These are phyloP conservation scores for Drosophila kepulauana DNA, from an alignment of 1,140 invertebrate species.

Conservation along the genomic window DNA sequence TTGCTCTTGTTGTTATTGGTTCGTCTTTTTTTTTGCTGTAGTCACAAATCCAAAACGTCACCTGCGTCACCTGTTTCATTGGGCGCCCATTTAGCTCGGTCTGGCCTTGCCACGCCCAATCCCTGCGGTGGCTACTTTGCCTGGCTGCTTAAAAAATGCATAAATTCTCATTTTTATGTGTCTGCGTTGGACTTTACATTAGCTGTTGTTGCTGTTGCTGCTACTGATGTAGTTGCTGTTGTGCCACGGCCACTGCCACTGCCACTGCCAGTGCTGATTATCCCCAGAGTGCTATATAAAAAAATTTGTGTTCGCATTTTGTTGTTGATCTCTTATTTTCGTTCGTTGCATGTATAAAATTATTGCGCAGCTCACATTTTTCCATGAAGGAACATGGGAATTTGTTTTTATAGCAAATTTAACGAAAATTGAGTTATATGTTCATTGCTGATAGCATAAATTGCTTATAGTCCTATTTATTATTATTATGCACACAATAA, in stretches of 20 bases:
- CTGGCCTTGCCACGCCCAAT: slow-evolving; percentile 7
- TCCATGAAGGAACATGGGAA: slow-evolving; percentile 41
- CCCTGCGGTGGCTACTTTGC: slow-evolving; percentile 61
- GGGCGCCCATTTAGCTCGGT: slow-evolving; percentile 17
- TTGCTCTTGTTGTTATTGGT: slow-evolving; percentile 56
- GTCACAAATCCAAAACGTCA: slow-evolving; percentile 78
- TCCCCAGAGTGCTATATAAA: slow-evolving; percentile 77
- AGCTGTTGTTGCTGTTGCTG: slow-evolving; percentile 54
- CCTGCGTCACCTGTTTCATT: slow-evolving; percentile 68
- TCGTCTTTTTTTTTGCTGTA: slow-evolving; percentile 21
- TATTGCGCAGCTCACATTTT: slow-evolving; percentile 57
- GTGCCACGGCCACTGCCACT: not conserved
- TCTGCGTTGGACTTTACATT: slow-evolving; percentile 80
- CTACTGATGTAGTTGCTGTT: slow-evolving; percentile 30
- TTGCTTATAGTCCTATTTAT: not conserved
- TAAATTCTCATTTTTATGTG: slow-evolving; percentile 82
- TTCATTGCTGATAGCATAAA: slow-evolving; percentile 11
- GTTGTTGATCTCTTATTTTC: slow-evolving; percentile 53
- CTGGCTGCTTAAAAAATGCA: slow-evolving; percentile 65
- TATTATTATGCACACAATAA: not conserved
- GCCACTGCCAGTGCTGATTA: slow-evolving; percentile 55
- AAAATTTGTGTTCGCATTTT: slow-evolving; percentile 66
- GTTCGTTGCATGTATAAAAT: slow-evolving; percentile 65
- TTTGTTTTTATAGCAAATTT: slow-evolving; percentile 34
- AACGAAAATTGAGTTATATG: slow-evolving; percentile 62